These are phyloP conservation scores for Nipponia nippon DNA, from an alignment of 2,113 vertebrate genomes.

Conservation along the genomic window DNA sequence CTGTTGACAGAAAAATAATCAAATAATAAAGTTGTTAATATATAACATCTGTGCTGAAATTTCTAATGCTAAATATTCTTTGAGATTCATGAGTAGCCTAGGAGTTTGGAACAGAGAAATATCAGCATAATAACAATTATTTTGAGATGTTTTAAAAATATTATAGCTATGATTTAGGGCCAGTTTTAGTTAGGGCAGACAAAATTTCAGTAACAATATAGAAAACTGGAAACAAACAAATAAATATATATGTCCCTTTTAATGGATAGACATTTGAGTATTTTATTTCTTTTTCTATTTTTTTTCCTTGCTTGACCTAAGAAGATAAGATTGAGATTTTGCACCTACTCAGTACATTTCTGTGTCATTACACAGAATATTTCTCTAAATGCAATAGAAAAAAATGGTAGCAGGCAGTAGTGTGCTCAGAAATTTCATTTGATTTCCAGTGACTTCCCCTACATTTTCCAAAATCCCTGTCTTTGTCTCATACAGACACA, in stretches of 20 bases:
- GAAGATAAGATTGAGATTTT: background rate
- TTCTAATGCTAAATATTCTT: background rate
- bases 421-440: background rate
- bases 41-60: background rate
- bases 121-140: background rate
- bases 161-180: background rate
- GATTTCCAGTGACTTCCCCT: background rate
- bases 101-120: background rate
- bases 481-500: background rate
- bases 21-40: background rate
- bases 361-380: background rate
- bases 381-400: background rate
- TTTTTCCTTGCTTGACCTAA: background rate
- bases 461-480: background rate
- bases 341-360: background rate
- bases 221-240: background rate
- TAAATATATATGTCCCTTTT: background rate
- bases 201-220: background rate
- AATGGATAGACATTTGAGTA: background rate
- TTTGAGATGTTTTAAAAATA: background rate
- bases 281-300: background rate
- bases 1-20: background rate
- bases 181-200: background rate
- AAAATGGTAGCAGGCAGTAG: background rate
- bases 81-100: background rate